Percentiles rank a stretch among this genome's conserved stretches.
Conservation (phyloP, 2,797 vertebrate species). For the Varecia variegata region DNA sequence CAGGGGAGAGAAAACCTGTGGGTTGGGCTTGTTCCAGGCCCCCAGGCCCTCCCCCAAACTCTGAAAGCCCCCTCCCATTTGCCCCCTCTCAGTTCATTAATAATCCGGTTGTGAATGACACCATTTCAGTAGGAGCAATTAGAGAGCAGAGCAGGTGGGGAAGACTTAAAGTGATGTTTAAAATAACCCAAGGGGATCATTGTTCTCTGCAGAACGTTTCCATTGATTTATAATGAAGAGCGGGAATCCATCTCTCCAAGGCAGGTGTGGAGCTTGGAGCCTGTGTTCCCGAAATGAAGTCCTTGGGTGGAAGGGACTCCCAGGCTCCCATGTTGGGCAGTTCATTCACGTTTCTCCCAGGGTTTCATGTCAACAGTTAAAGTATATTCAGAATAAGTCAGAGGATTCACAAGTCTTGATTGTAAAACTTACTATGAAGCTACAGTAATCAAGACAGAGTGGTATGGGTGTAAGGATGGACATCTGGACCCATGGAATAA, state of each 20-base stretch:
- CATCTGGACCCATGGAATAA: not conserved
- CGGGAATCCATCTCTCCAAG: not conserved
- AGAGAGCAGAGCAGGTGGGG: slow-evolving; percentile 49
- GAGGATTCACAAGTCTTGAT: not conserved
- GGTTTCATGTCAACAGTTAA: not conserved
- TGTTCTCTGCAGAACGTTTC: slow-evolving; percentile 57
- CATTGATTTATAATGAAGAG: slow-evolving; percentile 38
- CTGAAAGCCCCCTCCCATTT: not conserved
- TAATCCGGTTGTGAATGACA: slow-evolving; percentile 63
- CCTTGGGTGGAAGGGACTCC: not conserved
- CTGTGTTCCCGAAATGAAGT: not conserved
- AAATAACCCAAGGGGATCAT: slow-evolving; percentile 61
- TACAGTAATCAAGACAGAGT: not conserved
- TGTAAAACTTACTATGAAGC: not conserved
- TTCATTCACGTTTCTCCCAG: not conserved
- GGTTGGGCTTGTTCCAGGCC: not conserved
- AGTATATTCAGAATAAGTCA: not conserved
- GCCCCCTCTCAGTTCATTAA: slow-evolving; percentile 40
- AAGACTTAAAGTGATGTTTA: slow-evolving; percentile 50
- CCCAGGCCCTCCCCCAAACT: not conserved
- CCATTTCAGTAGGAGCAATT: slow-evolving; percentile 38
- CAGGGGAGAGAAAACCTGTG: not conserved
- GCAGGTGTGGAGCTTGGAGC: not conserved
- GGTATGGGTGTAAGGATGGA: not conserved
- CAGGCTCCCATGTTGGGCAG: not conserved